Evolutionary conservation across 2,113 vertebrate species (phyloP).

Genomic region (Peromyscus californicus): DNA sequence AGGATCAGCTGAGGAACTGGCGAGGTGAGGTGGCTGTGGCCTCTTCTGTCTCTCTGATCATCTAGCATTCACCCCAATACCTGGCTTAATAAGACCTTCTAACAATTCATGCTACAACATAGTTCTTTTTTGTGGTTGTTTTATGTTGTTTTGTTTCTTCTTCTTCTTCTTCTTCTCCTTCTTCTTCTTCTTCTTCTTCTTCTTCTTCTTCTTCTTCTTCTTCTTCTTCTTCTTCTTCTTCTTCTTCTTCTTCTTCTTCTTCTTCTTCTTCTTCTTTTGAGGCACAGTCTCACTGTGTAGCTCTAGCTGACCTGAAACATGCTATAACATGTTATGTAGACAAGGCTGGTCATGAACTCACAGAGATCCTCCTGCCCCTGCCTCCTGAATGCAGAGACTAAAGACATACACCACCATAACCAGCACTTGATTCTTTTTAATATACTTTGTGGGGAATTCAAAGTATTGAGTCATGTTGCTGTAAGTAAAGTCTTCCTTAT

Average conservation of each 20-base stretch:
- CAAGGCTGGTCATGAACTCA: not conserved
- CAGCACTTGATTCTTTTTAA: not conserved
- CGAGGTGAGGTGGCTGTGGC: too few species aligned
- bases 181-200: too few species aligned
- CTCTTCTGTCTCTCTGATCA: too few species aligned
- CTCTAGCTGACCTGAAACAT: not conserved
- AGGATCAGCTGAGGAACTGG: too few species aligned
- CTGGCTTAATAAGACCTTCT: too few species aligned
- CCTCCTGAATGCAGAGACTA: not conserved
- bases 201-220: too few species aligned
- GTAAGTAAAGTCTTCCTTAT: not conserved
- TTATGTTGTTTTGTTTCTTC: not conserved
- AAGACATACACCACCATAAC: not conserved
- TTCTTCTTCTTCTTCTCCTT: too few species aligned
- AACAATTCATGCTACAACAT: too few species aligned
- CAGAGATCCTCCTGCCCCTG: not conserved
- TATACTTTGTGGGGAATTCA: slow-evolving; percentile 14
- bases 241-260: too few species aligned
- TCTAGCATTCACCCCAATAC: too few species aligned
- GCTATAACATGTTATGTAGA: not conserved
- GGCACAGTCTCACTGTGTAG: not conserved
- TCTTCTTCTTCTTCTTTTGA: not conserved
- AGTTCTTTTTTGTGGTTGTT: not conserved
- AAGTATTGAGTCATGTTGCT: not conserved
- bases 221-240: not conserved